These are phyloP conservation scores for Marmota flaviventris DNA, from an alignment of 2,113 vertebrate genomes.

Conservation along the genomic window DNA sequence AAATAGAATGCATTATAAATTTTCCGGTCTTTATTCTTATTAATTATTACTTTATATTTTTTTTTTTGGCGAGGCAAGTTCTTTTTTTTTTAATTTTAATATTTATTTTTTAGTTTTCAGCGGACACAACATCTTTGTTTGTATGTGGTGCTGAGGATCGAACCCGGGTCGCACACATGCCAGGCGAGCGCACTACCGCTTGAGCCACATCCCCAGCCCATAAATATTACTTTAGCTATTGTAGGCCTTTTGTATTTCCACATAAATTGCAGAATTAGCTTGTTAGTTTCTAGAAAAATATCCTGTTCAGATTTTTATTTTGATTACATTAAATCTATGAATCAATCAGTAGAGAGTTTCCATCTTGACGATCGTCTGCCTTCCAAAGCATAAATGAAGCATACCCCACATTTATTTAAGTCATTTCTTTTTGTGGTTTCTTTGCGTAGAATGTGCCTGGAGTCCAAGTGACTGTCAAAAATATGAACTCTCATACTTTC, in stretches of 20 bases:
- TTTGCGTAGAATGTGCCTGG: neutral
- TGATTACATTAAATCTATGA: neutral
- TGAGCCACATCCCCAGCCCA: no score
- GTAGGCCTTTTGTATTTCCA: neutral
- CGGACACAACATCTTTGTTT: no score
- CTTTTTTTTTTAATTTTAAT: no score
- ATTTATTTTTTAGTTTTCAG: no score
- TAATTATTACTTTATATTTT: neutral
- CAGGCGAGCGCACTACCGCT: no score
- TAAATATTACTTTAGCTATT: neutral
- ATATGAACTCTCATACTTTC: neutral
- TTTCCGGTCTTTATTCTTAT: neutral
- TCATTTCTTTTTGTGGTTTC: neutral
- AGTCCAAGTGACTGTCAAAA: neutral
- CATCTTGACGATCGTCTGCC: neutral
- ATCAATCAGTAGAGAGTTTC: neutral
- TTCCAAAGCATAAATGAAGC: neutral
- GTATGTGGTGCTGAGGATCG: no score
- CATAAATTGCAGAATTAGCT: neutral
- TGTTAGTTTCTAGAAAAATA: neutral
- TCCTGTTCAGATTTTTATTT: slow-evolving; percentile 36
- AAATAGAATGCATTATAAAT: neutral
- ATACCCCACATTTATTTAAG: neutral
- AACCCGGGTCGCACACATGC: no score
- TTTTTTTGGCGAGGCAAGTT: no score